Base-by-base conservation (phyloP, 2,888 invertebrate genomes). In the Nomada fucata region DNA sequence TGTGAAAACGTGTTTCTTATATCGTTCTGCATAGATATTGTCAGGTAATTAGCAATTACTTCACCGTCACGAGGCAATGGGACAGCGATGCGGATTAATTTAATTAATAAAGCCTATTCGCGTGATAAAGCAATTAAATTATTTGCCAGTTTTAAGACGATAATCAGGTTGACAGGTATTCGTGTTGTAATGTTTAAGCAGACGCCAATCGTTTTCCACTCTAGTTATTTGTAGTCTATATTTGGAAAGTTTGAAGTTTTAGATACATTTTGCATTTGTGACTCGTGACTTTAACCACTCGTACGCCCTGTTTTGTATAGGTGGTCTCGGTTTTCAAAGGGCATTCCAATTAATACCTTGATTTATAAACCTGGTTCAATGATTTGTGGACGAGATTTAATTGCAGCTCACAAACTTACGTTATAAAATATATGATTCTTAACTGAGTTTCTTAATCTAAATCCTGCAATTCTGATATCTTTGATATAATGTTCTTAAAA, bases 11-110 rank as follows among this genome's bases (percentile, higher is more conserved):
- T 20, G 20, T 64, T 59, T 44, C 23, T 26, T 42, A 11, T 1
- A 26, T 20, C 18, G 52, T 36, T 59, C 18, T n/a, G 10, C 26
- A 18, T 13, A 50, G 52, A 59, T 7, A 57, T 57, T 20, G 13
- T 23, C 29, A n/a, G n/a, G 18, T 50, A 63, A 63, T 78, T 68
- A 61, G 20, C 26, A 65, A 72, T 70, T 59, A 64, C 72, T 59
- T 44, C 50, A 20, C 11, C 20, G 44, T 44, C 7, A 23, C 1
- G 13, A 29, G n/a, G 53, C 7, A 11, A 15, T 50, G 23, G 29
- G 50, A 71, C 57, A 55, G 20, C 26, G 26, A 36, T 18, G 23
- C 60, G 15, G 36, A 26, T 73, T 65, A 67, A 73, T 77, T 77
- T 55, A 77, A 67, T 77, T 72, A 72, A 55, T 57, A n/a, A 23